These are phyloP conservation scores for Mus spretus DNA, from an alignment of 2,797 vertebrate genomes.

Conservation along the genomic window DNA sequence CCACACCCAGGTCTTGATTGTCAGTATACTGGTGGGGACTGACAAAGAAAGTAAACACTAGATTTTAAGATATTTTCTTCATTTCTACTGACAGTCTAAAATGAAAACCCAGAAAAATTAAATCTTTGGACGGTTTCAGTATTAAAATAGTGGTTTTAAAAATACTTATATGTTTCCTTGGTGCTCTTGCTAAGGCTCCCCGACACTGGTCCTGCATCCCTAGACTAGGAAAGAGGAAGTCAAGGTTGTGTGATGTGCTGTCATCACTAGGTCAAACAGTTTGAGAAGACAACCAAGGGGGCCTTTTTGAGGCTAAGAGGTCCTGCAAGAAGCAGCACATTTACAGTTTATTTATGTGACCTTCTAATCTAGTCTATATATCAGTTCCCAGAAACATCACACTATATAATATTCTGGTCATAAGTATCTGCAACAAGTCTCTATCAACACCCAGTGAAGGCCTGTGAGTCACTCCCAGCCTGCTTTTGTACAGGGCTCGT, in stretches of 20 bases:
- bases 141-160: background rate
- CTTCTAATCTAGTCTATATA: background rate
- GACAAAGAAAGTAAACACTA: background rate
- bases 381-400: background rate
- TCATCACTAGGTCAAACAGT: background rate
- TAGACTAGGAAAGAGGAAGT: background rate
- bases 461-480: background rate
- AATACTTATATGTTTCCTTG: background rate
- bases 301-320: constrained; percentile 7
- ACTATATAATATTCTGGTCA: background rate
- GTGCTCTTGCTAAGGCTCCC: background rate
- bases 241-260: background rate
- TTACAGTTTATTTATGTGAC: background rate
- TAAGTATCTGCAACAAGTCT: background rate
- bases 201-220: background rate
- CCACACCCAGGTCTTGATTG: background rate
- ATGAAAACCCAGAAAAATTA: background rate
- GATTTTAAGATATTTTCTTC: background rate
- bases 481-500: background rate
- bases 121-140: background rate
- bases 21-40: background rate
- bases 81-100: background rate
- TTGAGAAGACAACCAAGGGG: background rate
- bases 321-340: background rate
- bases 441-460: background rate